Evolutionary conservation across 2,113 vertebrate genomes (phyloP).

Genomic region (Antechinus stuartii): DNA sequence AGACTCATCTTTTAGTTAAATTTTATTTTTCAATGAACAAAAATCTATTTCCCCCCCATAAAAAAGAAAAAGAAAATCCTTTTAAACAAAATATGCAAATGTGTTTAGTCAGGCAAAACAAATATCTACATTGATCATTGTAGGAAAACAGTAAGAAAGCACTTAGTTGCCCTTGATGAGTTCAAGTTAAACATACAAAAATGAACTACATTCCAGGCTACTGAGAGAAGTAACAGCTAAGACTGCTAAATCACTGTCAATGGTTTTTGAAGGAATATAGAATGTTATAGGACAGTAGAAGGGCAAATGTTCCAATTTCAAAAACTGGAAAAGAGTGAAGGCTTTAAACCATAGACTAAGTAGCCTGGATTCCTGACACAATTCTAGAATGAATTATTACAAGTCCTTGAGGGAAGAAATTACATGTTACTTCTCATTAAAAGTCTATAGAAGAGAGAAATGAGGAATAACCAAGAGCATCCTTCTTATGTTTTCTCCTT

Average conservation of each 20-base stretch:
- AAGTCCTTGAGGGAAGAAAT: neutral
- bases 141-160: neutral
- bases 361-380: neutral
- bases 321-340: neutral
- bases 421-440: neutral
- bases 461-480: neutral
- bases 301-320: neutral
- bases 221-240: neutral
- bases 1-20: neutral
- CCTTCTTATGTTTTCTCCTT: neutral
- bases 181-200: neutral
- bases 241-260: neutral
- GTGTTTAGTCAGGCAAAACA: neutral
- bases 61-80: neutral
- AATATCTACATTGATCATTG: neutral
- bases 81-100: neutral
- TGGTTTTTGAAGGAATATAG: neutral
- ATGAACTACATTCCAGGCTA: neutral
- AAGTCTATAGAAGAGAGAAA: neutral
- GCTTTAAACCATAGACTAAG: neutral
- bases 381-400: conserved; percentile 1
- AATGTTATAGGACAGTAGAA: neutral
- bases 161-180: neutral
- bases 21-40: neutral
- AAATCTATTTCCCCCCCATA: neutral